Base-by-base conservation (phyloP, 92 coral and sea anemone genomes). In the Pocillopora meandrina region DNA sequence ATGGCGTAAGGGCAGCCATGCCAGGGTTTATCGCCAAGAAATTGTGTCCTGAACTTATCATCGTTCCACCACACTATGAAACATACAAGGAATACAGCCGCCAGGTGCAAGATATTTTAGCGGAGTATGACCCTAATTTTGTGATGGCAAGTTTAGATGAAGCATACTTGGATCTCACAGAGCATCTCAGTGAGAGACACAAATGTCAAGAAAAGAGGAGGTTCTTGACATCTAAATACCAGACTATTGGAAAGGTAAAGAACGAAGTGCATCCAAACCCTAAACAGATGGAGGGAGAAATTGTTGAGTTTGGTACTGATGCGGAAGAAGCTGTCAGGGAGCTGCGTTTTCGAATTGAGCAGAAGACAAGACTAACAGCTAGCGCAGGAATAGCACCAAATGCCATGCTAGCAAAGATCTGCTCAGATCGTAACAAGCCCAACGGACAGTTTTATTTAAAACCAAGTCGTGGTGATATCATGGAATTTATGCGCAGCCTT, bases 371-470 rank as follows among this genome's bases (percentile, higher is more conserved):
- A 9, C 90, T 97, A 33, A 97, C 99, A 55, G 99, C 99, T 19
- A 97, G 99, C 84, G 99, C 99, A 1, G 99, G 99, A n/a, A 97
- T 97, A 72, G 99, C 99, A 17, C 98, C 98, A n/a, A 97, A 97
- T 81, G 80, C 83, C 56, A 89, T 94, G 91, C 92, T 97, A 57
- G 98, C 99, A 17, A 97, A 97, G 84, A 84, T 97, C 65, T 97
- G 99, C 75, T 90, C 95, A 64, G 99, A 97, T 72, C 89, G 82
- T 65, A 97, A 97, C 92, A 97, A 97, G 72, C 99, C 99, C 2
- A 95, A 97, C 85, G 99, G 99, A n/a, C 99, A 97, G 65, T 97
- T 89, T 87, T 88, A 84, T 63, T 74, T 97, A 63, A 90, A 88
- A 52, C 87, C 99, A 23, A 92, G 91, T 75, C 80, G 84, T 20